A percentile compares a stretch with the other conserved stretches of the same genome.
These are phyloP conservation scores for Paracanthobrama guichenoti DNA, from an alignment of 2,113 vertebrate genomes.

Conservation along the genomic window DNA sequence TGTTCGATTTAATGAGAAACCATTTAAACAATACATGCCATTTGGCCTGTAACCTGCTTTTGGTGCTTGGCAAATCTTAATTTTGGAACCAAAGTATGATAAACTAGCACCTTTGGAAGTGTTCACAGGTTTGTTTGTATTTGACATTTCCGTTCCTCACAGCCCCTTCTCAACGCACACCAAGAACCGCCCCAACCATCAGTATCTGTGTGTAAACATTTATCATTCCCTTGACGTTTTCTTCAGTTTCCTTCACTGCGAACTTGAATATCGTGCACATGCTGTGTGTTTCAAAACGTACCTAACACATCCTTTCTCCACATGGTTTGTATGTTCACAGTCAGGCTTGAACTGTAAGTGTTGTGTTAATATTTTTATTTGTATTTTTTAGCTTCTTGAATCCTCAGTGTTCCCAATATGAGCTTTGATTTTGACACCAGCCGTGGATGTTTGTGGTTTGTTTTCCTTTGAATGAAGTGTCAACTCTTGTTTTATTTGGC, in stretches of 20 bases:
- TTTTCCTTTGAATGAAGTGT: slow-evolving; percentile 26
- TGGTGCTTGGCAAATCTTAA: not conserved
- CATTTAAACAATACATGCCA: not conserved
- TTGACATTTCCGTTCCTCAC: slow-evolving; percentile 7
- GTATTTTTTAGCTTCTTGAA: slow-evolving; percentile 20
- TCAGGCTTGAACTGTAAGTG: slow-evolving; percentile 32
- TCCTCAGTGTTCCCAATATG: not conserved
- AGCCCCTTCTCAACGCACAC: not conserved
- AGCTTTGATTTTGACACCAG: slow-evolving; percentile 45
- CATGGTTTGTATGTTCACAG: slow-evolving; percentile 26
- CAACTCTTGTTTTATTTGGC: slow-evolving; percentile 6
- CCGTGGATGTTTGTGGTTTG: slow-evolving; percentile 43
- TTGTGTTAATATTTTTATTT: slow-evolving; percentile 6
- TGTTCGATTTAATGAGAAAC: not conserved
- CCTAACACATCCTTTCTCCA: slow-evolving; percentile 31
- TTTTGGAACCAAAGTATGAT: not conserved
- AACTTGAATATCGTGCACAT: slow-evolving; percentile 31
- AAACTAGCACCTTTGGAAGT: not conserved
- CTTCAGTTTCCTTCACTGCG: slow-evolving; percentile 27
- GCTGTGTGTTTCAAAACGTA: slow-evolving; percentile 19
- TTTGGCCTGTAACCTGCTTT: not conserved
- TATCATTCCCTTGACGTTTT: slow-evolving; percentile 17
- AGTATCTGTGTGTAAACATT: slow-evolving; percentile 34
- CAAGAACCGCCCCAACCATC: slow-evolving; percentile 15
- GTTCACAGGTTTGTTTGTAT: slow-evolving; percentile 25